Conservation (phyloP, 2,113 vertebrate species). For the Perognathus longimembris region DNA sequence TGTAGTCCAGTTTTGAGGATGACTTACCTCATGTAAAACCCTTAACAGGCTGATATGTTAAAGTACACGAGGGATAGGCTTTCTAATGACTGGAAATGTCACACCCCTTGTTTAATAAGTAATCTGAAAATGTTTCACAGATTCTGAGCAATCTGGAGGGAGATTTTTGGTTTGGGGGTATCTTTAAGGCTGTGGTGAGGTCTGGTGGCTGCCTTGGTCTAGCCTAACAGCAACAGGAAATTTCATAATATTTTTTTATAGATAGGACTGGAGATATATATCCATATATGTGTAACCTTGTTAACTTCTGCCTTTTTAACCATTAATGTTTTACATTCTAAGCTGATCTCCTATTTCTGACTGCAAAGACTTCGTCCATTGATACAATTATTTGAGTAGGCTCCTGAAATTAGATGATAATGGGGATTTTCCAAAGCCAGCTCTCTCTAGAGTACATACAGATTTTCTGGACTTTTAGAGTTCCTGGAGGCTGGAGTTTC, state of each 20-base stretch:
- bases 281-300: too few species aligned
- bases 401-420: not conserved
- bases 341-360: not conserved
- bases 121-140: not conserved
- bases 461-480: not conserved
- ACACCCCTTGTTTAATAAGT: not conserved
- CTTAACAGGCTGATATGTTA: not conserved
- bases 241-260: slow-evolving; percentile 1
- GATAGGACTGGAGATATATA: not conserved
- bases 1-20: not conserved
- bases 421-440: not conserved
- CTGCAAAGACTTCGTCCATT: not conserved
- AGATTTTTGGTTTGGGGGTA: not conserved
- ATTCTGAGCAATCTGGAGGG: not conserved
- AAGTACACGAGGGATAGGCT: not conserved
- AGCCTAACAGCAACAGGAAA: not conserved
- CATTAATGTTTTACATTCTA: not conserved
- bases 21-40: not conserved
- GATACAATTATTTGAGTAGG: not conserved
- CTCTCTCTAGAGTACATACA: not conserved
- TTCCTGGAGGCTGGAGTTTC: not conserved
- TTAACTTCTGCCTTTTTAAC: not conserved
- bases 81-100: not conserved
- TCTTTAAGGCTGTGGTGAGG: slow-evolving; percentile 15
- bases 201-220: not conserved